These are phyloP conservation scores for Synergus umbraculus DNA, from an alignment of 2,888 invertebrate species.

Conservation along the genomic window DNA sequence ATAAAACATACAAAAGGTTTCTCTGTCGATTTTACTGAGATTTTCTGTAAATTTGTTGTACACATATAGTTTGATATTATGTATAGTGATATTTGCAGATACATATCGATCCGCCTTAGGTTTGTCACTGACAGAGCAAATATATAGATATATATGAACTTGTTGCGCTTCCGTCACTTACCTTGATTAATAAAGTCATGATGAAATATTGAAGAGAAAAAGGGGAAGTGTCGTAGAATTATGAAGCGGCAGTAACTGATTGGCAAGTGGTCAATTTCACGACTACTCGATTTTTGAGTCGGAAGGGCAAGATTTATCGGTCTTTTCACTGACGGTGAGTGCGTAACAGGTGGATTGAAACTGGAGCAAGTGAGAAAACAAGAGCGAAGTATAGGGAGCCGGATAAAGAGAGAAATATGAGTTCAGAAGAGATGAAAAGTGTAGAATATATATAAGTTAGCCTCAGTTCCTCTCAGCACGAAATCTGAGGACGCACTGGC, in stretches of 20 bases:
- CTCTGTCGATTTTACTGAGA: too few relatives aligned
- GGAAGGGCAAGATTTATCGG: slow-evolving; percentile 29
- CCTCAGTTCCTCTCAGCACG: slow-evolving; percentile 60
- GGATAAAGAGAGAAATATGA: slow-evolving; percentile 14
- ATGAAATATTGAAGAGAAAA: slow-evolving; percentile 44
- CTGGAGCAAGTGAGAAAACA: background rate
- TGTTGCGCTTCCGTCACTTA: slow-evolving; percentile 65
- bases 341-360: slow-evolving; percentile 37
- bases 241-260: slow-evolving; percentile 20
- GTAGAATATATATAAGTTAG: slow-evolving; percentile 25
- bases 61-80: background rate
- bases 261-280: slow-evolving; percentile 37
- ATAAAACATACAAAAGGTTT: too few relatives aligned
- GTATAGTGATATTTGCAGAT: background rate
- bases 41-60: too few relatives aligned
- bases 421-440: slow-evolving; percentile 13
- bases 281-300: slow-evolving; percentile 34
- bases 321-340: slow-evolving; percentile 28
- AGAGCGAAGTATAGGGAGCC: background rate
- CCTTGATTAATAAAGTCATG: slow-evolving; percentile 66
- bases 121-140: slow-evolving; percentile 34
- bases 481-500: slow-evolving; percentile 70
- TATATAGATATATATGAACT: slow-evolving; percentile 56
- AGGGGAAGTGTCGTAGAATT: background rate
- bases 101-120: slow-evolving; percentile 34